Conservation (phyloP, 2,113 vertebrate genomes). For the Mus pahari region DNA sequence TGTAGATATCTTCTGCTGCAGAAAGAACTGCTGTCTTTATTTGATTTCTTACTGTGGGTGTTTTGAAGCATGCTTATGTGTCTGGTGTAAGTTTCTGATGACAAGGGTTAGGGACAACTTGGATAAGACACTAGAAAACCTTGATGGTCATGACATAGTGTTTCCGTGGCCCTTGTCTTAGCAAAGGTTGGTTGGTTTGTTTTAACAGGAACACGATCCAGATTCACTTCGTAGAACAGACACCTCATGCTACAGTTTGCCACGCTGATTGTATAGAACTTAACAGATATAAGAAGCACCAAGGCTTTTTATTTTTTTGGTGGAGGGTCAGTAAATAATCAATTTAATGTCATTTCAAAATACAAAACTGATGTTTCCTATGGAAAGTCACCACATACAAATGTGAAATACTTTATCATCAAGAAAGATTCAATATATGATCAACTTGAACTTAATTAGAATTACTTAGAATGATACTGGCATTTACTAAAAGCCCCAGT, state of each 20-base stretch:
- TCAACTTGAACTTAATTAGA: neutral
- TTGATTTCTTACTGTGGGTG: neutral
- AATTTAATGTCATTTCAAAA: neutral
- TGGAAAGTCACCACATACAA: neutral
- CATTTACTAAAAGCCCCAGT: slow-evolving; percentile 11
- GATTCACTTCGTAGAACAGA: neutral
- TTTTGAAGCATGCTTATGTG: rapidly evolving
- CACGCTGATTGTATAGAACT: neutral
- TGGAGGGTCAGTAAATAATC: neutral
- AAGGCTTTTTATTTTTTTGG: neutral
- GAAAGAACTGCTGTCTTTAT: neutral
- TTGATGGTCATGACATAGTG: neutral
- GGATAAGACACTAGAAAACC: rapidly evolving
- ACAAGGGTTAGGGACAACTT: too few relatives aligned
- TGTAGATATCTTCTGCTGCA: neutral
- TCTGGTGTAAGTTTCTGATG: neutral
- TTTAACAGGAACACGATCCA: neutral
- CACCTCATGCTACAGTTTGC: neutral
- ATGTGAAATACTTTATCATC: slow-evolving; percentile 3
- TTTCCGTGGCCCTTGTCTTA: neutral
- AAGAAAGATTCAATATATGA: slow-evolving; percentile 1
- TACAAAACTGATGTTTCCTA: neutral
- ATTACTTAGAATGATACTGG: neutral
- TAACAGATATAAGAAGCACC: neutral
- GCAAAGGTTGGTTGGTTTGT: neutral